These are phyloP conservation scores for Pyrrhura leucotis DNA, from an alignment of 2,797 vertebrate species.

Conservation along the genomic window DNA sequence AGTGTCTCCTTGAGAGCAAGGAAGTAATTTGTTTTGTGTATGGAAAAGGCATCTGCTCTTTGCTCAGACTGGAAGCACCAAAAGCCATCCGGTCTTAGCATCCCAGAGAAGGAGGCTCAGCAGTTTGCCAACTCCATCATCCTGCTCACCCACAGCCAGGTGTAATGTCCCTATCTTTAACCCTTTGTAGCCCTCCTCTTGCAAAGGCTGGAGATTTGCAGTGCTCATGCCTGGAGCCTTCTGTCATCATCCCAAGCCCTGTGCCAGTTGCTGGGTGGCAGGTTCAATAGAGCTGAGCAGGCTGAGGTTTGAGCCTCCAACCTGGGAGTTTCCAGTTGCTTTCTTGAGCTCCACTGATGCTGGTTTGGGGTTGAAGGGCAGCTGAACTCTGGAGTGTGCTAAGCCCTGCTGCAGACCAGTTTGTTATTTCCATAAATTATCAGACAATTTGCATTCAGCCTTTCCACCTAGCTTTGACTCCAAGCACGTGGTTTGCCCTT, in stretches of 20 bases:
- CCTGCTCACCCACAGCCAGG: background rate
- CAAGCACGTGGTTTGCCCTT: background rate
- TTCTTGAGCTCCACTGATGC: background rate
- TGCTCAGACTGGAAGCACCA: background rate
- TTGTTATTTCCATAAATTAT: conserved; percentile 7
- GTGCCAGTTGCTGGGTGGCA: rapidly evolving
- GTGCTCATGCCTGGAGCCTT: rapidly evolving
- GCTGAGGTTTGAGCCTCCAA: background rate
- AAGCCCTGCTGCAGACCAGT: background rate
- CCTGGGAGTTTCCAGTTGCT: background rate
- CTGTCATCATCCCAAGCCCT: too few relatives aligned
- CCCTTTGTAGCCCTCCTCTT: background rate
- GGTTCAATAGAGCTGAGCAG: background rate
- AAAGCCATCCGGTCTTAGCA: background rate
- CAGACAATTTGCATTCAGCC: background rate
- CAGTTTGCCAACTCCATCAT: background rate
- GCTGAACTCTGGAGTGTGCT: background rate
- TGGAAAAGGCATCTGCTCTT: conserved; percentile 12
- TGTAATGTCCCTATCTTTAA: background rate
- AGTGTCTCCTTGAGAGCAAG: background rate
- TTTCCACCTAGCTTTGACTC: background rate
- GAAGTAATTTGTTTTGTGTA: background rate
- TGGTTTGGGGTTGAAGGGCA: background rate
- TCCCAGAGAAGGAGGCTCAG: background rate
- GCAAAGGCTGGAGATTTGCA: background rate